Evolutionary conservation across 2,797 vertebrate species (phyloP).

Genomic region (Onychomys leucogaster): DNA sequence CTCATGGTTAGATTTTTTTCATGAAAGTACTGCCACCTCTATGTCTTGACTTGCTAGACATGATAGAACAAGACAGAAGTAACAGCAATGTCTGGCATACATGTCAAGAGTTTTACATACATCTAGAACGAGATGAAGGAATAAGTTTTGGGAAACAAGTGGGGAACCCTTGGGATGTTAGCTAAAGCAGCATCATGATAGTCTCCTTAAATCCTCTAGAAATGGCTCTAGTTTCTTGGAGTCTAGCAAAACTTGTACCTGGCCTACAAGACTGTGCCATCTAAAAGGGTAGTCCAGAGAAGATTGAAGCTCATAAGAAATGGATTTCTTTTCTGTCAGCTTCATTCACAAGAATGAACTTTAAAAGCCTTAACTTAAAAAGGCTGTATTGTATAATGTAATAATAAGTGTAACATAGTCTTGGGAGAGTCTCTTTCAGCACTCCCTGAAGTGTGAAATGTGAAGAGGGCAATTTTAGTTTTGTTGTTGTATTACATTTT

Average conservation of each 20-base stretch:
- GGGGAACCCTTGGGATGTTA: background rate
- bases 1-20: background rate
- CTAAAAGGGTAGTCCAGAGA: background rate
- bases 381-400: too few relatives aligned
- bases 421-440: background rate
- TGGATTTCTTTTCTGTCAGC: background rate
- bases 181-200: background rate
- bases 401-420: background rate
- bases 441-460: background rate
- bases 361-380: too few relatives aligned
- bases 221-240: background rate
- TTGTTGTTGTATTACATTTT: constrained; percentile 9
- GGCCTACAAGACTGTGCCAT: background rate
- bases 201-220: background rate
- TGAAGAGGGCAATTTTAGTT: background rate
- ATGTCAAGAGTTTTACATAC: background rate
- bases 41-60: background rate
- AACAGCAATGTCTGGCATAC: background rate
- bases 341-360: too few relatives aligned
- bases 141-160: background rate
- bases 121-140: background rate
- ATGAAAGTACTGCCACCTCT: background rate
- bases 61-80: background rate
- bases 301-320: background rate
- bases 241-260: background rate